Base-by-base conservation (phyloP, 2,888 invertebrate genomes). In the Elmis aenea region DNA sequence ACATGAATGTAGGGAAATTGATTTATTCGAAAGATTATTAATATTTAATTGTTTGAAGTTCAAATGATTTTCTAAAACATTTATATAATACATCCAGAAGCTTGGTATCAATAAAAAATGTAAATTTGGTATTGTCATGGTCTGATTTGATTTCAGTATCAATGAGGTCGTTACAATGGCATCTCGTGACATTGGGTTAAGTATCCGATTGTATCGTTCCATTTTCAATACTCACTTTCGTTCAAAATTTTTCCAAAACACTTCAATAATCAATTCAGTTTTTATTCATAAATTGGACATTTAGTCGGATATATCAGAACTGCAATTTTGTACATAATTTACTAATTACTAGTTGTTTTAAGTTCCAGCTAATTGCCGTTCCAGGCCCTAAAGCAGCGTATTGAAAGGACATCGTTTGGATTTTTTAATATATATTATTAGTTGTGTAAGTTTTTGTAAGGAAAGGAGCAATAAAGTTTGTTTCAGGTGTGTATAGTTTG, bases 201-300 rank as follows among this genome's bases (percentile, higher is more conserved):
- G 55, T 55, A 55, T 51, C 48, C 50, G 50, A 52, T 46, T 45
- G 58, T 57, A 57, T 58, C 57, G 57, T 58, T 56, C 57, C 54
- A 45, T 40, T 34, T 14, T 10, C 6, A 10, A 24, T 14, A 27
- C 26, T 14, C 24, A 9, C 14, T 23, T 34, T 16, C 20, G 11
- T 10, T 40, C 12, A 11, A 26, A 13, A 14, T 33, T 26, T 18
- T 8, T 18, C 8, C 5, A 5, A 18, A 8, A 18, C n/a, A n/a
- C n/a, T n/a, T n/a, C n/a, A n/a, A n/a, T n/a, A n/a, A n/a, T n/a
- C n/a, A n/a, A n/a, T n/a, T n/a, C n/a, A n/a, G n/a, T n/a, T n/a
- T n/a, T n/a, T 18, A 18, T 18, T 8, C 18, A 6, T 6, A 18
- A 18, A 8, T 18, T 18, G 18, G 18, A 6, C 8, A 18, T 18